Evolutionary conservation across 2,888 invertebrate genomes (phyloP).

Genomic region (Mycalesis mineus): DNA sequence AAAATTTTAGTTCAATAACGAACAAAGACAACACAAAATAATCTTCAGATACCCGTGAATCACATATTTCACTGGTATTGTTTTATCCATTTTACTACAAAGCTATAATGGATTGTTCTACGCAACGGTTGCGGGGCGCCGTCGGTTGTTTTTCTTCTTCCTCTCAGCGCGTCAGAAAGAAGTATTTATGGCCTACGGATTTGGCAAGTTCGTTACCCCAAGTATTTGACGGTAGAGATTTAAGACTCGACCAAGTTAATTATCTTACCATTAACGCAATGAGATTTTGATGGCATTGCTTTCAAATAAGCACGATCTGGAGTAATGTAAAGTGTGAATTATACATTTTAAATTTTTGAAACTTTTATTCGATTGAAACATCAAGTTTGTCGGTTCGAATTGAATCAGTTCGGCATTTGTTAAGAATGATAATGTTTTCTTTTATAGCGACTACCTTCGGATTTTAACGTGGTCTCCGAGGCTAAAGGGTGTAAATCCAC

Average conservation of each 20-base stretch:
- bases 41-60: slow-evolving; percentile 5
- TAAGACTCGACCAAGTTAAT: slow-evolving; percentile 29
- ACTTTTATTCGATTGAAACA: too few species aligned
- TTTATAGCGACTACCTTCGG: too few species aligned
- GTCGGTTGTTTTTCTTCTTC: slow-evolving; percentile 27
- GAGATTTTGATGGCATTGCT: slow-evolving; percentile 26
- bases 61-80: slow-evolving; percentile 28
- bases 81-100: slow-evolving; percentile 30
- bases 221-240: slow-evolving; percentile 30
- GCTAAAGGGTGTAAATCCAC: too few species aligned
- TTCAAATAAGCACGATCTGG: slow-evolving; percentile 6
- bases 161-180: slow-evolving; percentile 29
- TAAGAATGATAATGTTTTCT: too few species aligned
- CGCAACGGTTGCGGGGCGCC: slow-evolving; percentile 26
- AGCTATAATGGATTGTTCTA: slow-evolving; percentile 29
- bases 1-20: background rate
- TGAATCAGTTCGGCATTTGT: too few species aligned
- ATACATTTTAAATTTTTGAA: too few species aligned
- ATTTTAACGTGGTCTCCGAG: too few species aligned
- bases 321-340: too few species aligned
- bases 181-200: slow-evolving; percentile 30
- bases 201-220: slow-evolving; percentile 31
- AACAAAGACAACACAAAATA: background rate
- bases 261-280: slow-evolving; percentile 30
- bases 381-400: too few species aligned